Percentiles rank a stretch among this genome's conserved stretches.
phyloP scores from a whole-genome alignment of 2,797 vertebrate species.

The Chaetodon trifasciatus region DNA sequence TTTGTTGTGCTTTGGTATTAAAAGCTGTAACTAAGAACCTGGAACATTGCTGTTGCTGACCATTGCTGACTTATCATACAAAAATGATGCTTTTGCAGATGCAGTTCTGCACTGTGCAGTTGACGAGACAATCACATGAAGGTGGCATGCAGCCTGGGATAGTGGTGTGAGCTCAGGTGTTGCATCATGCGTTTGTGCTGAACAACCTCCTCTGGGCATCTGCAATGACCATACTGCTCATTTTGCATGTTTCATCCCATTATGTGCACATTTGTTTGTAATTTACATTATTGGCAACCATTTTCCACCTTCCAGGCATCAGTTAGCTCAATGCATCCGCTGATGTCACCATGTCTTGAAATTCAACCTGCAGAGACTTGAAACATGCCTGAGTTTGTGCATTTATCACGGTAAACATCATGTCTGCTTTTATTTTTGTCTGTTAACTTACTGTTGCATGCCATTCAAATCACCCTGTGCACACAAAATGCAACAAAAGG shows the following conservation, averaged over 20 bases:
- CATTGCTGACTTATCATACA: conserved; percentile 36
- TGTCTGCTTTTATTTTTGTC: neutral
- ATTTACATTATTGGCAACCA: neutral
- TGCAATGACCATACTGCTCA: neutral
- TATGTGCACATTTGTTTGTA: neutral
- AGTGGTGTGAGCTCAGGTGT: conserved; percentile 1
- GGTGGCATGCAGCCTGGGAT: conserved; percentile 46
- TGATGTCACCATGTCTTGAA: neutral
- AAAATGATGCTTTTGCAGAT: neutral
- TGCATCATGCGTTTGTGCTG: conserved; percentile 7
- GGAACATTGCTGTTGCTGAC: conserved; percentile 34
- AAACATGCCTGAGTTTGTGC: neutral
- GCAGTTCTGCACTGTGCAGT: conserved; percentile 2
- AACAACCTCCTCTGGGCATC: neutral
- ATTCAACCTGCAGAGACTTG: conserved; percentile 17
- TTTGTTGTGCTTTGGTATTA: neutral
- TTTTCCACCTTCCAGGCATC: conserved; percentile 3
- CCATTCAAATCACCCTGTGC: neutral
- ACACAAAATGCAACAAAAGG: neutral
- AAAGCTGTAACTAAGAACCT: conserved; percentile 12
- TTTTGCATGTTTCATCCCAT: conserved; percentile 44
- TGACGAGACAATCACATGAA: conserved; percentile 31
- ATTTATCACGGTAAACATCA: conserved; percentile 4
- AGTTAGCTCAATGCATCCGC: neutral
- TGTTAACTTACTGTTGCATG: neutral